These are phyloP conservation scores for Tetragonula carbonaria DNA, from an alignment of 2,888 invertebrate species.

Conservation along the genomic window DNA sequence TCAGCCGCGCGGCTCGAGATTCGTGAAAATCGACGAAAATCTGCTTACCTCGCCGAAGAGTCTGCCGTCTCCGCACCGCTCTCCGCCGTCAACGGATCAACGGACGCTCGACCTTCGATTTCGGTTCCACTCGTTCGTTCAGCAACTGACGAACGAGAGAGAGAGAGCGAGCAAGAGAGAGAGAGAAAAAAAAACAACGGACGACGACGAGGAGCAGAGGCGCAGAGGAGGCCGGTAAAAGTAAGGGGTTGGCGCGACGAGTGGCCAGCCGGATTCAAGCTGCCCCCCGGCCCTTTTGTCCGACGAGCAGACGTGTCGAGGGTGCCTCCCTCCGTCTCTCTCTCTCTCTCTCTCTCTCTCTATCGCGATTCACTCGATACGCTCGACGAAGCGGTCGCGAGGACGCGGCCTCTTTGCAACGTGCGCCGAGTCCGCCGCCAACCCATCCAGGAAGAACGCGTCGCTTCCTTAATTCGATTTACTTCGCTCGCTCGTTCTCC, in stretches of 20 bases:
- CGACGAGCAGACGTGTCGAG: conserved; percentile 68
- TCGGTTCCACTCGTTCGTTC: neutral
- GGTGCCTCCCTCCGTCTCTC: conserved; percentile 30
- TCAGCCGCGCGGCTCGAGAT: no score
- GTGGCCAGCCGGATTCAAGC: conserved; percentile 39
- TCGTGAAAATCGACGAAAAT: no score
- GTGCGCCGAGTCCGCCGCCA: neutral
- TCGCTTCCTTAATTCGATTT: conserved; percentile 39
- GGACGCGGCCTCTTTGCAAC: conserved; percentile 9
- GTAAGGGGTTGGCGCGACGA: conserved; percentile 13
- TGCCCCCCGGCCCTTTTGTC: conserved; percentile 52
- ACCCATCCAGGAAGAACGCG: conserved; percentile 21
- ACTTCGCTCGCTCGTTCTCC: no score
- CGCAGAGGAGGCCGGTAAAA: neutral
- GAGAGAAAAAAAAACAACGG: no score
- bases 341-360: neutral
- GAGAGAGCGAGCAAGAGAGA: no score
- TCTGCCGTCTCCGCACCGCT: neutral
- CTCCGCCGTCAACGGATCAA: neutral
- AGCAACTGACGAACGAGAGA: no score
- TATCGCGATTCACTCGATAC: conserved; percentile 65
- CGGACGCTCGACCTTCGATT: conserved; percentile 31
- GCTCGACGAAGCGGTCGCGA: conserved; percentile 23
- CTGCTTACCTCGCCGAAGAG: conserved; percentile 24
- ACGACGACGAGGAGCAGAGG: neutral